Percentiles rank a stretch among this genome's conserved stretches.
Evolutionary conservation across 2,888 invertebrate species (phyloP).

Genomic region (Andrena haemorrhoa): DNA sequence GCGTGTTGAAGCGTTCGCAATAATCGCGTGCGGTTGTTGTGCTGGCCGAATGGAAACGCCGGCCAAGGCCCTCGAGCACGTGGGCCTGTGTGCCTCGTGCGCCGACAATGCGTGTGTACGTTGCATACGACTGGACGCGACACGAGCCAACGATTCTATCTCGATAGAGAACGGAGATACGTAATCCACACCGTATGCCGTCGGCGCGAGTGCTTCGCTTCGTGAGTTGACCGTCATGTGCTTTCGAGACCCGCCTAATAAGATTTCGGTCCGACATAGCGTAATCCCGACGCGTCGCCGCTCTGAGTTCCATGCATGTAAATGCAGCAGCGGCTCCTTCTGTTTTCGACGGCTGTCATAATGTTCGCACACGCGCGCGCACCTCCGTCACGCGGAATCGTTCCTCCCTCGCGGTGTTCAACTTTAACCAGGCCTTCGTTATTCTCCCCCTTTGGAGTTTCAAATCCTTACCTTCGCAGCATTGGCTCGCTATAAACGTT

Average conservation of each 20-base stretch:
- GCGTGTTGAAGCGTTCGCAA: constrained; percentile 25
- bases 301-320: constrained; percentile 23
- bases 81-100: constrained; percentile 26
- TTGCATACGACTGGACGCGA: background rate
- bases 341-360: constrained; percentile 50
- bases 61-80: constrained; percentile 37
- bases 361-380: constrained; percentile 13
- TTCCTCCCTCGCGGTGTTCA: no score
- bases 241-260: constrained; percentile 46
- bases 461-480: background rate
- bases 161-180: constrained; percentile 56
- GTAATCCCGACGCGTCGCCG: background rate
- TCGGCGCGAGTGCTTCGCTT: constrained; percentile 23
- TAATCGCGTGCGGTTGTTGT: constrained; percentile 42
- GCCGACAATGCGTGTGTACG: constrained; percentile 21
- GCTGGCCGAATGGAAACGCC: background rate
- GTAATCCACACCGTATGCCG: constrained; percentile 55
- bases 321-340: constrained; percentile 34
- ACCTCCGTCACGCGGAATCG: background rate
- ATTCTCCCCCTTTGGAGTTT: background rate
- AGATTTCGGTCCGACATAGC: constrained; percentile 40
- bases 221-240: constrained; percentile 53
- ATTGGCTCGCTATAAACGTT: background rate
- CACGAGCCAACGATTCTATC: constrained; percentile 45
- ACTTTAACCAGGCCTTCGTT: constrained; percentile 21